These are phyloP conservation scores for Psilopsiagon aurifrons DNA, from an alignment of 2,113 vertebrate genomes.

Conservation along the genomic window DNA sequence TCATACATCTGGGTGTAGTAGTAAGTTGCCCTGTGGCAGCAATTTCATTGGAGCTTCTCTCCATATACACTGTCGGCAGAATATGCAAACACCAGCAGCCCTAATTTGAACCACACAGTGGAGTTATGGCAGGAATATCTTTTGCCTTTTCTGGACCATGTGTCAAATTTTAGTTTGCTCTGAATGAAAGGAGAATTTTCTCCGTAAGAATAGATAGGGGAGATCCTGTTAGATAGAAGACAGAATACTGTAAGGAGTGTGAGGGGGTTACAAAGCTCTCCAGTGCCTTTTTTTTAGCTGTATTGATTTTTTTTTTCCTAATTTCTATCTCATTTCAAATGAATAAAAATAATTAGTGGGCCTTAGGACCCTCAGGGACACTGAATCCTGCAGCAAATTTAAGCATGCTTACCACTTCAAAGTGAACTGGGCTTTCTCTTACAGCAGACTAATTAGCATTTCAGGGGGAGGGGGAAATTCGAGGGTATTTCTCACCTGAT, in stretches of 20 bases:
- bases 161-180: neutral
- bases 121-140: neutral
- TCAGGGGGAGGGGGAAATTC: neutral
- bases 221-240: neutral
- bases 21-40: neutral
- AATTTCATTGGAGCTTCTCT: neutral
- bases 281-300: neutral
- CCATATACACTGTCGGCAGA: neutral
- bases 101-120: neutral
- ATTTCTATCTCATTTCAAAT: slow-evolving; percentile 40
- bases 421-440: slow-evolving; percentile 19
- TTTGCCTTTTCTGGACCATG: neutral
- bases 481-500: neutral
- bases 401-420: slow-evolving; percentile 46
- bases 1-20: neutral
- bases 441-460: neutral
- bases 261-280: neutral
- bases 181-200: neutral
- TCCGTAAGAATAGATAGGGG: neutral
- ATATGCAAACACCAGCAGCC: neutral
- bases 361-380: neutral
- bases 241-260: neutral
- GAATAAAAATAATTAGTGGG: slow-evolving; percentile 41
- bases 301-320: neutral
- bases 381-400: slow-evolving; percentile 29